phyloP scores from a whole-genome alignment of 2,797 vertebrate genomes.

The Sebastes steindachneri region DNA sequence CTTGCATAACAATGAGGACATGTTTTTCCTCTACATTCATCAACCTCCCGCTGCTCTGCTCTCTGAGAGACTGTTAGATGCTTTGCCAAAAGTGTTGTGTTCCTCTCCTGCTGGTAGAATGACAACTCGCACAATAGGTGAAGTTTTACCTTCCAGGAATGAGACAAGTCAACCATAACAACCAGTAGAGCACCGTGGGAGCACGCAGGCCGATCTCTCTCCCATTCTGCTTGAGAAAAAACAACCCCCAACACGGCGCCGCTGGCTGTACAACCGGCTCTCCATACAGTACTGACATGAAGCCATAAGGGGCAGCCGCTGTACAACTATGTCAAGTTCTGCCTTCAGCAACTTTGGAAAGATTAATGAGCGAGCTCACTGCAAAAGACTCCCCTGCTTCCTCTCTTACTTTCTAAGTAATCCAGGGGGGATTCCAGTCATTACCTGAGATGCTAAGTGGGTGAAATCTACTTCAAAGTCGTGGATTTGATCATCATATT shows the following conservation, averaged over 20 bases:
- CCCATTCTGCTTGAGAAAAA: conserved; percentile 34
- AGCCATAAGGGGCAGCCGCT: conserved; percentile 53
- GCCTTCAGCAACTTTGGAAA: conserved; percentile 77
- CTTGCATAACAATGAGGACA: conserved; percentile 60
- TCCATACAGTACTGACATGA: conserved; percentile 50
- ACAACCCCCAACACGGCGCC: conserved; percentile 44
- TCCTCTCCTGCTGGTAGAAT: conserved; percentile 68
- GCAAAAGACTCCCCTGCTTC: conserved; percentile 66
- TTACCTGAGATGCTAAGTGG: conserved; percentile 73
- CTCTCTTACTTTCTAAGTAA: conserved; percentile 63
- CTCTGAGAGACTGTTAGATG: conserved; percentile 53
- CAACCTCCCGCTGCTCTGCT: conserved; percentile 69
- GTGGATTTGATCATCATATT: conserved; percentile 59
- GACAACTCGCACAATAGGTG: conserved; percentile 71
- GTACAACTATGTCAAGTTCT: conserved; percentile 65
- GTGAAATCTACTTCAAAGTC: conserved; percentile 62
- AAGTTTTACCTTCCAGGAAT: conserved; percentile 73
- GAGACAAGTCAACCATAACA: conserved; percentile 62
- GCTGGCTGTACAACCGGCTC: conserved; percentile 43
- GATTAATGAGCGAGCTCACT: conserved; percentile 77
- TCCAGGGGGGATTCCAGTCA: conserved; percentile 63
- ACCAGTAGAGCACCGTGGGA: conserved; percentile 45
- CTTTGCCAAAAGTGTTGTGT: conserved; percentile 64
- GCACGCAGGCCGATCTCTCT: conserved; percentile 23
- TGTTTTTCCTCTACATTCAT: conserved; percentile 66